Percentiles rank a stretch among this genome's conserved stretches.
Conservation (phyloP, 2,797 vertebrate species). For the Rhinophrynus dorsalis region DNA sequence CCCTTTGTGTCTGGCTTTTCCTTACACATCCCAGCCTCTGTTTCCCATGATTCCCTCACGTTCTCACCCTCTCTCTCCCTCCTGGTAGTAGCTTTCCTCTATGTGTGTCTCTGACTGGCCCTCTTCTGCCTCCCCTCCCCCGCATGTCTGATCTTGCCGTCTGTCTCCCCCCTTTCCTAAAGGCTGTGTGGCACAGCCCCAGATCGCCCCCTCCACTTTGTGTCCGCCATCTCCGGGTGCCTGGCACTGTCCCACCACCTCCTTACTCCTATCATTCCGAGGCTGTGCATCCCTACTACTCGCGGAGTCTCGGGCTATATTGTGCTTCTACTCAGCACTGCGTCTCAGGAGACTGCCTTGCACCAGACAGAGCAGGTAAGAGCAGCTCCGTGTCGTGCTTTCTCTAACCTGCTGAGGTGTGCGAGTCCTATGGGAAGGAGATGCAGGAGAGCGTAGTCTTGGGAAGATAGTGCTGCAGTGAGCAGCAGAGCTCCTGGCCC, state of each 20-base stretch:
- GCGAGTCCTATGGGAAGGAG: no score
- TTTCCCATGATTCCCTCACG: conserved; percentile 15
- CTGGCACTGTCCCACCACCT: conserved; percentile 17
- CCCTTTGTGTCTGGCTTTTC: conserved; percentile 33
- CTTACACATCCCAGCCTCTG: conserved; percentile 9
- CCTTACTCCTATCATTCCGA: conserved; percentile 13
- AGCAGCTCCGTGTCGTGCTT: background rate
- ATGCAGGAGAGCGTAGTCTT: no score
- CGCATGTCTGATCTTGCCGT: conserved; percentile 6
- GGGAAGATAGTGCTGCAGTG: background rate
- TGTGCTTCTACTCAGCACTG: conserved; percentile 1
- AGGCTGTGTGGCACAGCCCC: conserved; percentile 3
- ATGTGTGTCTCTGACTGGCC: conserved; percentile 5
- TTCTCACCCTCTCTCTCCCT: conserved; percentile 1
- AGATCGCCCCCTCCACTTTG: conserved; percentile 14
- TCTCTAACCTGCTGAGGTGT: conserved; percentile 20
- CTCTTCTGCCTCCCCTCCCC: conserved; percentile 27
- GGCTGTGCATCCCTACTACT: conserved; percentile 31
- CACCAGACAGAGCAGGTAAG: conserved; percentile 34
- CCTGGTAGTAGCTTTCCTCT: conserved; percentile 27
- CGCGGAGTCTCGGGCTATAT: conserved; percentile 18
- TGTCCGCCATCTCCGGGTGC: conserved; percentile 26
- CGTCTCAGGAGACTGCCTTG: background rate
- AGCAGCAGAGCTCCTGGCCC: background rate
- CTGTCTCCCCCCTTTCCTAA: conserved; percentile 21